phyloP scores from a whole-genome alignment of 2,113 vertebrate species.

The Sander vitreus region DNA sequence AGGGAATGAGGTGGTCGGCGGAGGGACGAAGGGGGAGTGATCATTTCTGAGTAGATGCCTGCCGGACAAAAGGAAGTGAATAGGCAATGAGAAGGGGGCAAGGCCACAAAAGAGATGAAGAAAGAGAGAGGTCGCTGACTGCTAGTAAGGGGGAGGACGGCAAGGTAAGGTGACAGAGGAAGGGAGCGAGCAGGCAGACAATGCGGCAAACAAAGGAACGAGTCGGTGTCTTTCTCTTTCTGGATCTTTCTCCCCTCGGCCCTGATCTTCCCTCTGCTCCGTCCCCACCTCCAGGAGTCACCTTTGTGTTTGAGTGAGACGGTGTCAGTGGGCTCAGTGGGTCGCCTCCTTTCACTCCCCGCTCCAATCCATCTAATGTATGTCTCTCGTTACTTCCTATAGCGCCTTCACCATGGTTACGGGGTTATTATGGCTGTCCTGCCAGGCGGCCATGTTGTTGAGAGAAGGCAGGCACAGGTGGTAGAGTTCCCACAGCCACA shows the following conservation, averaged over 20 bases:
- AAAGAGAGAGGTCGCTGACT: slow-evolving; percentile 67
- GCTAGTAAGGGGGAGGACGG: slow-evolving; percentile 64
- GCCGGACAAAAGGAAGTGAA: slow-evolving; percentile 60
- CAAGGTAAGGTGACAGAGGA: slow-evolving; percentile 72
- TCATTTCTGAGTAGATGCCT: slow-evolving; percentile 46
- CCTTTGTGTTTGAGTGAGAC: slow-evolving; percentile 78
- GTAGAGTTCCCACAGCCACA: slow-evolving; percentile 57
- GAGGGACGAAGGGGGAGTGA: slow-evolving; percentile 35
- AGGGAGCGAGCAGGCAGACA: slow-evolving; percentile 63
- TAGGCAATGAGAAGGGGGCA: slow-evolving; percentile 42
- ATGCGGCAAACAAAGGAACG: slow-evolving; percentile 75
- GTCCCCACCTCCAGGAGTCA: slow-evolving; percentile 75
- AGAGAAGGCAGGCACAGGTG: slow-evolving; percentile 72
- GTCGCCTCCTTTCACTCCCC: slow-evolving; percentile 67
- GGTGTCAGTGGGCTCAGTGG: slow-evolving; percentile 68
- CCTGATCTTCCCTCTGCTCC: slow-evolving; percentile 53
- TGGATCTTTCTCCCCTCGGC: slow-evolving; percentile 28
- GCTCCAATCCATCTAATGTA: slow-evolving; percentile 19
- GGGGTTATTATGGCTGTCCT: slow-evolving; percentile 68
- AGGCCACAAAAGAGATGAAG: slow-evolving; percentile 63
- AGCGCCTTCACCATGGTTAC: slow-evolving; percentile 59
- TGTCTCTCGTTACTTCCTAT: slow-evolving; percentile 50
- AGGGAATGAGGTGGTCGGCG: slow-evolving; percentile 30
- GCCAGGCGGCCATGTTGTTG: slow-evolving; percentile 77
- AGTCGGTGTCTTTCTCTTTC: slow-evolving; percentile 44